Base-by-base conservation (phyloP, 2,113 vertebrate species). In the Globicephala melas region DNA sequence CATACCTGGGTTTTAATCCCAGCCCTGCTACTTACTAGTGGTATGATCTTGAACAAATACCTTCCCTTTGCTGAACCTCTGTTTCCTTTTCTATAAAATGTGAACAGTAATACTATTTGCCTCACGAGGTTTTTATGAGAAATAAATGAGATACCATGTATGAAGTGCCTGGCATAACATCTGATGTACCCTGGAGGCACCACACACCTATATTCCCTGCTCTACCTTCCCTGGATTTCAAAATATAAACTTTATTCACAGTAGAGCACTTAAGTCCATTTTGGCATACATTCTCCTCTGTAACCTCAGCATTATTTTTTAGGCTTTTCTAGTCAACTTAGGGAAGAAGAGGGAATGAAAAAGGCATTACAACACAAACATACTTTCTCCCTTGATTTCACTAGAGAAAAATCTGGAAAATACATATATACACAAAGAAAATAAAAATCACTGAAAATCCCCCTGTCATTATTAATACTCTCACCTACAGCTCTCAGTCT, bases 241-340 rank as follows among this genome's bases (percentile, higher is more conserved):
- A 79, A 96, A 84, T 55, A 92, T 18, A 95, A 80, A 92, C 58
- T 71, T 84, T 73, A 74, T 82, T 89, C n/a, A 87, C 18, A 88
- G 58, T 58, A 63, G 9, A 80, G 31, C 41, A 89, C 55, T 58
- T 65, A 55, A 76, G 13, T 86, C 8, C 44, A 80, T 36, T 92
- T 71, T 95, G 86, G 68, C 38, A 89, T 28, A 82, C 36, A 91
- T 26, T 79, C 14, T 80, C 25, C 25, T 58, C 21, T 90, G 17
- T 55, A 55, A 50, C n/a, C 58, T 91, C 70, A 74, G 70, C 23
- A 83, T 62, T 65, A 6, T 83, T 89, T 96, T 84, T 38, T 80
- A 95, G 44, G 28, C 11, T 82, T 83, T 96, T 97, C 38, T 76
- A 73, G 76, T 93, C 82, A 91, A 68, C 23, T 93, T 92, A 63